These are phyloP conservation scores for Rugalucina vietnamica DNA, from an alignment of 2,888 invertebrate species.

Conservation along the genomic window DNA sequence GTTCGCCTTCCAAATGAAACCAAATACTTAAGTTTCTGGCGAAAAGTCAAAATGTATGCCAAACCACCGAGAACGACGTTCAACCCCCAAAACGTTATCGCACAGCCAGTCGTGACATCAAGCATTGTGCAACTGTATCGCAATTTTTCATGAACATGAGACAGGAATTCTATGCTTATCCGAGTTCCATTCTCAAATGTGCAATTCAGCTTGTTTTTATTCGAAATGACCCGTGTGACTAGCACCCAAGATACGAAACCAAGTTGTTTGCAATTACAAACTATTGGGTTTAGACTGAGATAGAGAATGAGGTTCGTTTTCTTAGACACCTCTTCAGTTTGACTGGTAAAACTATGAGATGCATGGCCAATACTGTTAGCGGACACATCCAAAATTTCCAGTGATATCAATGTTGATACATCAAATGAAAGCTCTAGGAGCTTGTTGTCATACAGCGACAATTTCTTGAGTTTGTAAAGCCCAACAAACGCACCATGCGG, in stretches of 20 bases:
- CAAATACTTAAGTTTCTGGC: background rate
- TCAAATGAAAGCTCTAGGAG: background rate
- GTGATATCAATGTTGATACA: background rate
- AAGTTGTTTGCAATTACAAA: background rate
- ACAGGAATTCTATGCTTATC: background rate
- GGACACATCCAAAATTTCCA: background rate
- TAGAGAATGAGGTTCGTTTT: background rate
- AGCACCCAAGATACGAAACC: too few relatives aligned
- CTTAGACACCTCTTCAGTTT: background rate
- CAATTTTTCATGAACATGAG: background rate
- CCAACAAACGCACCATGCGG: background rate
- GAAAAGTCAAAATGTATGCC: background rate
- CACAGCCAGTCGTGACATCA: background rate
- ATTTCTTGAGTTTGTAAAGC: background rate
- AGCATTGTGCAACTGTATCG: background rate
- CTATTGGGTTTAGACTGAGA: background rate
- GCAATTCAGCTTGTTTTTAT: background rate
- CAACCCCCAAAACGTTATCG: background rate
- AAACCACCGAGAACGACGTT: background rate
- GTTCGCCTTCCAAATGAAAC: background rate
- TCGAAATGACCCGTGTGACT: too few relatives aligned
- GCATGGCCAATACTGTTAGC: background rate
- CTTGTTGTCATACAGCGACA: background rate
- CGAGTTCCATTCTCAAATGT: background rate
- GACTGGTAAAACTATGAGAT: background rate